Evolutionary conservation across 2,113 vertebrate genomes (phyloP).

Genomic region (Campylorhamphus procurvoides): DNA sequence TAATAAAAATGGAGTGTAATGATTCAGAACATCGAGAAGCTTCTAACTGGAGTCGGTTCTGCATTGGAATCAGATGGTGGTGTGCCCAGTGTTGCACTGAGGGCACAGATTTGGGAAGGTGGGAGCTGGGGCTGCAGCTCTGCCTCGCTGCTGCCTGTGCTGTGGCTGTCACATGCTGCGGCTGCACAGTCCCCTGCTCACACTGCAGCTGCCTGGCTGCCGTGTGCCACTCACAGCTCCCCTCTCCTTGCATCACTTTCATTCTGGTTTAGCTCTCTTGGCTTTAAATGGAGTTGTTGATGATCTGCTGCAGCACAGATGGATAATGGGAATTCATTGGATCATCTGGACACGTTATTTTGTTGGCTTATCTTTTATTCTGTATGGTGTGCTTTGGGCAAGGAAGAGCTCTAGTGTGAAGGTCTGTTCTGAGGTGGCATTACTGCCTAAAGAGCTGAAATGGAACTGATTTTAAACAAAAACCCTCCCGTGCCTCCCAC

Average conservation of each 20-base stretch:
- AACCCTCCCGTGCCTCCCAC: accelerated
- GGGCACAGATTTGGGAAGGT: background rate
- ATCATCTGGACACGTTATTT: background rate
- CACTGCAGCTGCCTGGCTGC: conserved; percentile 2
- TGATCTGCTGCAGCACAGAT: background rate
- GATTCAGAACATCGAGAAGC: background rate
- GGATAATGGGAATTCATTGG: background rate
- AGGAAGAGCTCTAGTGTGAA: background rate
- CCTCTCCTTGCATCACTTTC: background rate
- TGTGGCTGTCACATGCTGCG: conserved; percentile 3
- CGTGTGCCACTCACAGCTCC: background rate
- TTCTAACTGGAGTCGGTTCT: background rate
- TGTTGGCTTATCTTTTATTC: background rate
- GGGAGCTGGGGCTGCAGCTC: background rate
- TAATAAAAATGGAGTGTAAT: background rate
- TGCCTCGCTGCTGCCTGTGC: background rate
- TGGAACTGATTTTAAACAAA: background rate
- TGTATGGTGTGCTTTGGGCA: background rate
- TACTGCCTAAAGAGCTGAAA: background rate
- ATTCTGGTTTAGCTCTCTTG: background rate
- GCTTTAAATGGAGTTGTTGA: background rate
- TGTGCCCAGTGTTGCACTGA: accelerated
- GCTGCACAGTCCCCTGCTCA: background rate
- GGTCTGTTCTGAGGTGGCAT: background rate
- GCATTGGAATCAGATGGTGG: accelerated